Percentiles rank a stretch among this genome's conserved stretches.
phyloP scores from a whole-genome alignment of 2,888 invertebrate genomes.

The Pristionchus mayeri region DNA sequence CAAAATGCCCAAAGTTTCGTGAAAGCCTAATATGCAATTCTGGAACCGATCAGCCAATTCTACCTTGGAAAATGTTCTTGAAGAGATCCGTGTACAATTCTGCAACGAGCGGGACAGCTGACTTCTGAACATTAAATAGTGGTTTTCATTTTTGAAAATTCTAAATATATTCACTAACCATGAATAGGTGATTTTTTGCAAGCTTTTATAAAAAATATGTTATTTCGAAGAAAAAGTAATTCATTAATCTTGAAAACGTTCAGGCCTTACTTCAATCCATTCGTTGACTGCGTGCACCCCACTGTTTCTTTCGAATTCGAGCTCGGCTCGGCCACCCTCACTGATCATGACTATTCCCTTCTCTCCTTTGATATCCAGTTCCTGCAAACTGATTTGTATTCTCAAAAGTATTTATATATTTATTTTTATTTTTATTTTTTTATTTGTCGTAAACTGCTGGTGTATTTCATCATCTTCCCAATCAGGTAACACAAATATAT shows the following conservation, averaged over 20 bases:
- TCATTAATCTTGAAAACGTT: not conserved
- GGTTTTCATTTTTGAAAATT: not conserved
- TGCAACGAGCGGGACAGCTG: not conserved
- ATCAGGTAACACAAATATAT: too few relatives aligned
- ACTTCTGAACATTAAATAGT: not conserved
- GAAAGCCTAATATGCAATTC: too few relatives aligned
- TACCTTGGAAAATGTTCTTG: not conserved
- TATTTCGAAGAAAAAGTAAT: not conserved
- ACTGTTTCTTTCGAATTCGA: not conserved
- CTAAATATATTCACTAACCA: not conserved
- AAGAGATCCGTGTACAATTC: not conserved
- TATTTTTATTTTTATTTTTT: too few relatives aligned
- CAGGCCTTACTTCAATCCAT: conserved; percentile 12
- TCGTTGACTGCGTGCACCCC: not conserved
- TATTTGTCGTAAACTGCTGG: too few relatives aligned
- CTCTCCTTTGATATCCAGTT: not conserved
- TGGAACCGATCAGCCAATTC: too few relatives aligned
- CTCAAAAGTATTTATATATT: too few relatives aligned
- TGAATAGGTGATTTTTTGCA: not conserved
- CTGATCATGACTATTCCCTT: not conserved
- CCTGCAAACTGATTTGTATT: too few relatives aligned
- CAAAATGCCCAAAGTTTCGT: too few relatives aligned
- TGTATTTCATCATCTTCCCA: too few relatives aligned
- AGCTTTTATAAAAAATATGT: not conserved
- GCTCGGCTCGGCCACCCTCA: not conserved